phyloP scores from a whole-genome alignment of 2,888 invertebrate genomes.

The Malacosoma neustria region DNA sequence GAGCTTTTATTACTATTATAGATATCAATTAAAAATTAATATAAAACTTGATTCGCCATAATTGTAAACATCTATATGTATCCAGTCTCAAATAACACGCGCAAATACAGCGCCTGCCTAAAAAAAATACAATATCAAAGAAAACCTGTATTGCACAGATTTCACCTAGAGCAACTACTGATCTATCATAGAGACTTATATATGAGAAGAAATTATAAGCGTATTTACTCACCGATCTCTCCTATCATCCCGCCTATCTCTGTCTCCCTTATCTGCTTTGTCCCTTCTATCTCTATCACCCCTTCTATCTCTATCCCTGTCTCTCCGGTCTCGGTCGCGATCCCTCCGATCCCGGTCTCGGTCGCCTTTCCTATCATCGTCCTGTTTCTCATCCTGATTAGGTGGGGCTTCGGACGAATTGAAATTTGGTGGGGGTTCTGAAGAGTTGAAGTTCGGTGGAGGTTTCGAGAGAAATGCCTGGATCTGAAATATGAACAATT shows the following conservation, averaged over 20 bases:
- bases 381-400: constrained; percentile 33
- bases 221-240: constrained; percentile 14
- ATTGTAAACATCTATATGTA: too few relatives aligned
- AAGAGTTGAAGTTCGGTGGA: constrained; percentile 61
- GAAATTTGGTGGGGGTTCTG: constrained; percentile 57
- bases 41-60: too few relatives aligned
- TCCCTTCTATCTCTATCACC: constrained; percentile 19
- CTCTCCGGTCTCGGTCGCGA: constrained; percentile 14
- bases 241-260: constrained; percentile 16
- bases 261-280: constrained; percentile 21
- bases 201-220: too few relatives aligned
- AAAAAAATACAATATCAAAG: too few relatives aligned
- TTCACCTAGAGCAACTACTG: too few relatives aligned
- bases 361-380: constrained; percentile 37
- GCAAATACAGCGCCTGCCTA: too few relatives aligned
- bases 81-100: too few relatives aligned
- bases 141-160: too few relatives aligned
- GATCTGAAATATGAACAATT: constrained; percentile 36
- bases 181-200: too few relatives aligned
- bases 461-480: constrained; percentile 71
- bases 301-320: constrained; percentile 13
- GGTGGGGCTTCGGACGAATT: constrained; percentile 38
- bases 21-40: too few relatives aligned
- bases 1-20: too few relatives aligned
- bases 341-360: constrained; percentile 31